Evolutionary conservation across 1,140 invertebrate genomes (phyloP).

Genomic region (Papilio xuthus): DNA sequence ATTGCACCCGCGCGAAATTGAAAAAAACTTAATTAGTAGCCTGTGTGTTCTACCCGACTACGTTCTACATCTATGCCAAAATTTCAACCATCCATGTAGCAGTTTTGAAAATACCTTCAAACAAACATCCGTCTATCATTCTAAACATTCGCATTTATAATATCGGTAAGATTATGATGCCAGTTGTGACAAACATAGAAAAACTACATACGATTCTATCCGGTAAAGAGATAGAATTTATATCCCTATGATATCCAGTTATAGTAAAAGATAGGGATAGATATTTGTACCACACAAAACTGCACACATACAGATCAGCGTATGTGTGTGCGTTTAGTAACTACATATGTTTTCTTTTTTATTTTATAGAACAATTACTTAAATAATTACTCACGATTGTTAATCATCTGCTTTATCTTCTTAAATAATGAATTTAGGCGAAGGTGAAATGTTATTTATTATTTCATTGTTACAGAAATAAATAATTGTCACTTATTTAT

Average conservation of each 20-base stretch:
- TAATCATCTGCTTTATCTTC: slow-evolving; percentile 26
- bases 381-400: slow-evolving; percentile 29
- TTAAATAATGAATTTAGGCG: slow-evolving; percentile 30
- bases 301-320: neutral
- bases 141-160: too few relatives aligned
- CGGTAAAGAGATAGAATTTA: neutral
- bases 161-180: too few relatives aligned
- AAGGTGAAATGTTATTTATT: slow-evolving; percentile 26
- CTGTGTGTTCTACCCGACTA: too few relatives aligned
- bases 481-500: slow-evolving; percentile 30
- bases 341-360: neutral
- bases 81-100: too few relatives aligned
- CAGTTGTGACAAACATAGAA: too few relatives aligned
- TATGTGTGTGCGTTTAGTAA: neutral
- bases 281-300: too few relatives aligned
- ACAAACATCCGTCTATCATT: too few relatives aligned
- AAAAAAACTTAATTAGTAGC: too few relatives aligned
- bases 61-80: too few relatives aligned
- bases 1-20: too few relatives aligned
- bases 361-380: neutral
- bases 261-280: neutral
- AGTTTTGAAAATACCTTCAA: too few relatives aligned
- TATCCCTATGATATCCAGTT: neutral
- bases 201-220: too few relatives aligned
- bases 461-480: slow-evolving; percentile 14